Evolutionary conservation across 2,888 invertebrate genomes (phyloP), one percentile per base, ranked within the genome.

Genomic region (Gibbula magus): DNA sequence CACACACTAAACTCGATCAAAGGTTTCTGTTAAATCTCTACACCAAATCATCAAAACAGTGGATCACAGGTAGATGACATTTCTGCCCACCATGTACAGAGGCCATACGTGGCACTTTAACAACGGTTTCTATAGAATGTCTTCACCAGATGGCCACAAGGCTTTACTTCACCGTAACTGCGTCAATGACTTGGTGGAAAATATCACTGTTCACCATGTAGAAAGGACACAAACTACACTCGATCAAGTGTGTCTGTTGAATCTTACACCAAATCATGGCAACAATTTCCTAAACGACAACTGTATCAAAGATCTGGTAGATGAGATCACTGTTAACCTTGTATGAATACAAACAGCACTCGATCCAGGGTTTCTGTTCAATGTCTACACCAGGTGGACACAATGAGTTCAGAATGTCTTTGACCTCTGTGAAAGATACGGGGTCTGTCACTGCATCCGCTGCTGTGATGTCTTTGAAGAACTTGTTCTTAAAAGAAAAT

Each of bases 251-350:
- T 29, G 56, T 77, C 2, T 81, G 67, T 8, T 79, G 78, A n/a
- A 78, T 22, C 4, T 29, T 13, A 35, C 74, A 10, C 82, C 79
- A 0, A n/a, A n/a, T n/a, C n/a, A n/a, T n/a, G n/a, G n/a, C n/a
- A n/a, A n/a, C 45, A 45, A 13, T 45, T 4, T 13, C 18, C 54
- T 73, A 83, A 0, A 76, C 84, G 4, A 82, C 53, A 77, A 75
- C 79, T 10, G 88, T 88, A 75, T 89, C 89, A 85, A 89, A 89
- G 22, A 88, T 86, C 18, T 89, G 87, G 77, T 81, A 88, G 10
- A 79, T 79, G 10, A 86, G 82, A 16, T 83, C 82, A 5, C 81
- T 73, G 0, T 52, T 22, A 3, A 75, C 81, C 51, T 39, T 80
- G 66, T 85, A 88, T 13, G 88, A 86, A 66, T 79, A 83, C 16